phyloP scores from a whole-genome alignment of 2,888 invertebrate genomes.

The Aethes cnicana region DNA sequence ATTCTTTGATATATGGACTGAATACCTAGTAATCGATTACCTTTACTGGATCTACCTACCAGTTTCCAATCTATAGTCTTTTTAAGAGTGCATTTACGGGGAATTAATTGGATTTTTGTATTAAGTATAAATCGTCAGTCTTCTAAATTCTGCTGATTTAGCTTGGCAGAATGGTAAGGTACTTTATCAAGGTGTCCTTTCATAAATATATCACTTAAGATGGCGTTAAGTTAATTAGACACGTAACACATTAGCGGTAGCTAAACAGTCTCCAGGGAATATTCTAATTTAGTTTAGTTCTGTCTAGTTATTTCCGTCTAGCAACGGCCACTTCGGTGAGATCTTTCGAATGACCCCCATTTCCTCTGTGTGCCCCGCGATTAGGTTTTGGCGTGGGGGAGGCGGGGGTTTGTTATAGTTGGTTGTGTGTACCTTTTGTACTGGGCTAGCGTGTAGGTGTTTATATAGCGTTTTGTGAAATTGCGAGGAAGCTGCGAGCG shows the following conservation, averaged over 20 bases:
- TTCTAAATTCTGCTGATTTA: too few relatives aligned
- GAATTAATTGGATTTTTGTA: constrained; percentile 4
- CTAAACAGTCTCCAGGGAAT: constrained; percentile 62
- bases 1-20: constrained; percentile 57
- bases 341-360: constrained; percentile 42
- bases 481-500: constrained; percentile 67
- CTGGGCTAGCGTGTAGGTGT: constrained; percentile 38
- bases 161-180: too few relatives aligned
- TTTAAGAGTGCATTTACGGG: constrained; percentile 6
- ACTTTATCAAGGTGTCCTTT: constrained; percentile 14
- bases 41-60: constrained; percentile 32
- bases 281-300: constrained; percentile 74
- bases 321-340: constrained; percentile 51
- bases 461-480: constrained; percentile 70
- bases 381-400: constrained; percentile 39
- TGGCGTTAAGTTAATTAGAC: constrained; percentile 35
- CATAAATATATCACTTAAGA: constrained; percentile 17
- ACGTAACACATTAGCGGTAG: constrained; percentile 57
- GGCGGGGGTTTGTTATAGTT: constrained; percentile 49
- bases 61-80: constrained; percentile 14
- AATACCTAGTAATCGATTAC: constrained; percentile 54
- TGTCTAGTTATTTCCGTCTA: constrained; percentile 74
- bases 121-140: too few relatives aligned
- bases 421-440: constrained; percentile 48
- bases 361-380: constrained; percentile 39